Evolutionary conservation across 2,797 vertebrate genomes (phyloP), one percentile per base, ranked within the genome.

Genomic region (Pogonophryne albipinna): DNA sequence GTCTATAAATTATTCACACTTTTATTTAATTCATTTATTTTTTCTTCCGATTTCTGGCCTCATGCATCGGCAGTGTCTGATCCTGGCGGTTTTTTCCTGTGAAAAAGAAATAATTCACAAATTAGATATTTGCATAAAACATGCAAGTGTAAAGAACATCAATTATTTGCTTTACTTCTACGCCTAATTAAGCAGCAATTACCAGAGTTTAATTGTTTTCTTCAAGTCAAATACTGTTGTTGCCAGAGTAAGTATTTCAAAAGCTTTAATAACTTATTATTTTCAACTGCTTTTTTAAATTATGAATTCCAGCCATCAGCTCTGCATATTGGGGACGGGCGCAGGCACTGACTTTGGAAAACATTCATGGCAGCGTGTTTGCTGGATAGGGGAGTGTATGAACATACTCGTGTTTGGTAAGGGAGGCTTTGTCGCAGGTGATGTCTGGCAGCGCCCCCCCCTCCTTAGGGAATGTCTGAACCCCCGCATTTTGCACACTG

Each of bases 361-460:
- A 20, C n/a, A 23, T 49, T 42, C 1, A 42, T 44, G 17, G 10
- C 27, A 58, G 16, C 19, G 42, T 3, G 23, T 59, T 59, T 67
- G 27, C 1, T 51, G 11, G 15, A 14, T 34, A 19, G 61, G 42
- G 8, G 2, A 65, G 13, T 64, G 14, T 60, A 60, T 15, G 0
- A 65, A 92, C 94, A 15, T 94, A 95, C 95, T 95, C 92, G 1
- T 95, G 87, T 91, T 93, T 95, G 65, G 94, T 95, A 70, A 95
- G 95, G 7, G 92, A 91, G 4, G 89, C 94, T 76, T 95, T 95
- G 89, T 96, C 95, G 16, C 92, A 92, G 53, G 91, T 95, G 86
- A 94, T 83, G 58, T 95, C 95, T 31, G 84, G 78, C 63, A 89
- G 84, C 45, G 76, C 73, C 49, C 71, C 74, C 10, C 46, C 75